Conservation (phyloP, 2,797 vertebrate genomes). For the Girardinus metallicus region DNA sequence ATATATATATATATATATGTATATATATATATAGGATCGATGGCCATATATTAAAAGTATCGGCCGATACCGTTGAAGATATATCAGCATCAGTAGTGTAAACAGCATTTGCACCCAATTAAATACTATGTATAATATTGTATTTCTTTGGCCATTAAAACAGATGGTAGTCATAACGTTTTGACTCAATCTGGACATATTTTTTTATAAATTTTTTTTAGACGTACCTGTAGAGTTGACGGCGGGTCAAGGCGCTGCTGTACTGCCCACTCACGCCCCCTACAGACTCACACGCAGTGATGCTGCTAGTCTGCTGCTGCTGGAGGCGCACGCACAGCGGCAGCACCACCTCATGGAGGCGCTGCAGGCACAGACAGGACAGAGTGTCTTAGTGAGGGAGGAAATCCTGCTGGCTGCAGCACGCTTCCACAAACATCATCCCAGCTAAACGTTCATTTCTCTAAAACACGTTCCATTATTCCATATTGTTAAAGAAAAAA, state of each 20-base stretch:
- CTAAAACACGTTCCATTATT: neutral
- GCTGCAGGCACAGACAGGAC: conserved; percentile 65
- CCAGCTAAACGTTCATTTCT: neutral
- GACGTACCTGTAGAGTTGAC: conserved; percentile 83
- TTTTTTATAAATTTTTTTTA: neutral
- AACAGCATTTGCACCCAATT: neutral
- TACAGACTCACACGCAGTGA: conserved; percentile 47
- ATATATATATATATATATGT: no score
- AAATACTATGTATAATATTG: neutral
- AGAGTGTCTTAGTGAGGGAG: neutral
- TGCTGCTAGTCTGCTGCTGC: conserved; percentile 80
- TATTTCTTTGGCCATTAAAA: neutral
- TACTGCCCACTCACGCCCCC: conserved; percentile 79
- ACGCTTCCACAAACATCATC: neutral
- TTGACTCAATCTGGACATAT: neutral
- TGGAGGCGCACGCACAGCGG: conserved; percentile 86
- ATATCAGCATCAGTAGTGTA: neutral
- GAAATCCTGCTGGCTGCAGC: neutral
- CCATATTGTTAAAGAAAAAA: neutral
- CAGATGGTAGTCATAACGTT: neutral
- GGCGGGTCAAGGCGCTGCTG: conserved; percentile 78
- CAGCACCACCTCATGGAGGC: conserved; percentile 86
- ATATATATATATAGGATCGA: no score
- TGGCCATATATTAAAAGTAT: neutral
- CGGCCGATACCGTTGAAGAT: neutral